These are phyloP conservation scores for Xestia ashworthii DNA, from an alignment of 2,888 invertebrate species.

Conservation along the genomic window DNA sequence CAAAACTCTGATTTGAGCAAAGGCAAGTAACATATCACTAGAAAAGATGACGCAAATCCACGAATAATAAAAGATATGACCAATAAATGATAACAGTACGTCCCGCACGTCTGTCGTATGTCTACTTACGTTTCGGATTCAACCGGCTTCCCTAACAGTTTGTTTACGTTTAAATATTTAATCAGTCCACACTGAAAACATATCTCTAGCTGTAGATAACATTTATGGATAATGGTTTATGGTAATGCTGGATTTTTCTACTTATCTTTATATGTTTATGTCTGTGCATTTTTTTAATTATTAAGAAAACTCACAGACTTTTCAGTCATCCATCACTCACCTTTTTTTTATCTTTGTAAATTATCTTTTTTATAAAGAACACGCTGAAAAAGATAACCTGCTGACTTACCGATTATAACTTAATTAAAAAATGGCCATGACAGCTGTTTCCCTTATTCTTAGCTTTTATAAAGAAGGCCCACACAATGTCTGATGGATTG, in stretches of 20 bases:
- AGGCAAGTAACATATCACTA: slow-evolving; percentile 9
- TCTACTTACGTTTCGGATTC: slow-evolving; percentile 25
- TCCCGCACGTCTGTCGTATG: slow-evolving; percentile 52
- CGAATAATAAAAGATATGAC: slow-evolving; percentile 32
- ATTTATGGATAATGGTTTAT: slow-evolving; percentile 12
- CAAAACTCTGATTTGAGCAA: slow-evolving; percentile 20
- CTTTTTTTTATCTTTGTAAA: background rate
- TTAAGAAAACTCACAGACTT: background rate
- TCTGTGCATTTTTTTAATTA: background rate
- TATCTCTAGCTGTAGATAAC: slow-evolving; percentile 27
- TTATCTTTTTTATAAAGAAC: background rate
- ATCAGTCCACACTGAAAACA: slow-evolving; percentile 23
- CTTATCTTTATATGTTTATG: background rate
- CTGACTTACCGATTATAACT: background rate
- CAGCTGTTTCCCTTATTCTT: background rate
- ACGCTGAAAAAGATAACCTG: background rate
- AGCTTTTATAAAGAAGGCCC: background rate
- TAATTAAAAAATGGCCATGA: background rate
- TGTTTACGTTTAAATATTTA: slow-evolving; percentile 56
- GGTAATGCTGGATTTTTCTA: background rate
- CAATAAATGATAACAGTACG: slow-evolving; percentile 41
- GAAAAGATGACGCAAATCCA: slow-evolving; percentile 33
- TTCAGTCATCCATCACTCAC: background rate
- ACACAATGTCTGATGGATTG: background rate
- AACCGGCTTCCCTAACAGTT: slow-evolving; percentile 37